These are phyloP conservation scores for Cladorhizidae sp. DNA, from an alignment of 37 sponge, comb jelly and placozoan species.

Conservation along the genomic window DNA sequence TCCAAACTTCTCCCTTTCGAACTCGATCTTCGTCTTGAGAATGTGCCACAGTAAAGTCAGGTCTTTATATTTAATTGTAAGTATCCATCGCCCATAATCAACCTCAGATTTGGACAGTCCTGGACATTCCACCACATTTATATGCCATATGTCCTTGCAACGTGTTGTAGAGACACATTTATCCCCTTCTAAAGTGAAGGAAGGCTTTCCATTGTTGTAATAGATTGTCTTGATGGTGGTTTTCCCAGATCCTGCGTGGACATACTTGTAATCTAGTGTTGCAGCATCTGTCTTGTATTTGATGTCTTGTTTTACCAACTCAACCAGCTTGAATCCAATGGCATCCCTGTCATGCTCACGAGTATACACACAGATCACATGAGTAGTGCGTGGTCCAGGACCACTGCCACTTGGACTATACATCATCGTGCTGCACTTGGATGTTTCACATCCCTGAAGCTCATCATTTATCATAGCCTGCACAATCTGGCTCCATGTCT, in stretches of 20 bases:
- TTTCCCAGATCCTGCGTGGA: slow-evolving; percentile 20
- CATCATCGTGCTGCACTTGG: slow-evolving; percentile 32
- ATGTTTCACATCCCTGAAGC: slow-evolving; percentile 3
- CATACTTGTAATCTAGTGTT: slow-evolving; percentile 22
- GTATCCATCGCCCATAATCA: not conserved
- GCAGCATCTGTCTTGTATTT: slow-evolving; percentile 65
- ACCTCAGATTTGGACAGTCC: not conserved
- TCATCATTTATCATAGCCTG: slow-evolving; percentile 16
- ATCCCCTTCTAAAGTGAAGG: slow-evolving; percentile 2
- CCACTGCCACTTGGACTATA: slow-evolving; percentile 7
- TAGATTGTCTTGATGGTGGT: slow-evolving; percentile 37
- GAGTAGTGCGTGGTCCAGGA: not conserved
- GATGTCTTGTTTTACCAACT: slow-evolving; percentile 51
- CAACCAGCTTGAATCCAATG: slow-evolving; percentile 46
- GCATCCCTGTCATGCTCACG: slow-evolving; percentile 44
- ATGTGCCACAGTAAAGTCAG: not conserved
- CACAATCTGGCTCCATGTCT: slow-evolving; percentile 21
- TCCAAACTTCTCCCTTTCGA: too few species aligned
- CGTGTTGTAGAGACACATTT: too few species aligned
- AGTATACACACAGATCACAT: slow-evolving; percentile 40
- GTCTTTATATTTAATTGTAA: not conserved
- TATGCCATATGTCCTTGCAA: not conserved
- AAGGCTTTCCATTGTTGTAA: slow-evolving; percentile 69
- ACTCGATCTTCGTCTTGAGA: not conserved
- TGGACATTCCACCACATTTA: not conserved